A percentile compares a stretch with the other conserved stretches of the same genome.
phyloP scores from a whole-genome alignment of 2,113 vertebrate species.

The Apteryx owenii region DNA sequence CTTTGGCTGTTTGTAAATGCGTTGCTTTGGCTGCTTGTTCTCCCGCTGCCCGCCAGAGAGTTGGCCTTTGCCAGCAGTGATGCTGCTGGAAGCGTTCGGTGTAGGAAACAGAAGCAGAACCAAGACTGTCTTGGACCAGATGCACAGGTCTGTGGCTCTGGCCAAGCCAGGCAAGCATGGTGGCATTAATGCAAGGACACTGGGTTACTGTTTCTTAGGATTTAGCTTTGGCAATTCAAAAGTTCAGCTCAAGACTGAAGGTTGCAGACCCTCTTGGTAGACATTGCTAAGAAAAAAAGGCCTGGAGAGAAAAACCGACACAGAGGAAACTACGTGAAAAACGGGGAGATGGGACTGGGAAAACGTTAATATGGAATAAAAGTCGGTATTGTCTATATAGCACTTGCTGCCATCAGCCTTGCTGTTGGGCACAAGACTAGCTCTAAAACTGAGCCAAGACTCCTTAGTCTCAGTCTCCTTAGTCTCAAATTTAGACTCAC shows the following conservation, averaged over 20 bases:
- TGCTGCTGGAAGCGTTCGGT: background rate
- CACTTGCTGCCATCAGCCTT: background rate
- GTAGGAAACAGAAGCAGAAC: background rate
- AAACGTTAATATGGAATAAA: background rate
- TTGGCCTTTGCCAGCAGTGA: fast-evolving
- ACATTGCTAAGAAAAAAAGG: background rate
- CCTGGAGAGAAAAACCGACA: background rate
- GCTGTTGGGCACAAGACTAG: background rate
- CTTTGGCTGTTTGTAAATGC: background rate
- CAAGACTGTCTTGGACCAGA: background rate
- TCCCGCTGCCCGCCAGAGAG: background rate
- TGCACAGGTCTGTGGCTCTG: background rate
- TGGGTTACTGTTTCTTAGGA: background rate
- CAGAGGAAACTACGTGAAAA: background rate
- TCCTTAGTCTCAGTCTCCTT: background rate
- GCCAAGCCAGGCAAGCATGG: fast-evolving
- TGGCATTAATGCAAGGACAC: background rate
- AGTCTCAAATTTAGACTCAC: background rate
- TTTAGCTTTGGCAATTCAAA: background rate
- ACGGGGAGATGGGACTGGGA: background rate
- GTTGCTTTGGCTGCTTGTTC: background rate
- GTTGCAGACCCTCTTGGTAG: background rate
- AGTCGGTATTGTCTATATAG: background rate
- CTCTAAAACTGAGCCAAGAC: background rate
- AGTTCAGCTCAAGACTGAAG: background rate